Evolutionary conservation across 2,888 invertebrate species (phyloP), one percentile per base, ranked within the genome.

Genomic region (Parnassius mnemosyne): DNA sequence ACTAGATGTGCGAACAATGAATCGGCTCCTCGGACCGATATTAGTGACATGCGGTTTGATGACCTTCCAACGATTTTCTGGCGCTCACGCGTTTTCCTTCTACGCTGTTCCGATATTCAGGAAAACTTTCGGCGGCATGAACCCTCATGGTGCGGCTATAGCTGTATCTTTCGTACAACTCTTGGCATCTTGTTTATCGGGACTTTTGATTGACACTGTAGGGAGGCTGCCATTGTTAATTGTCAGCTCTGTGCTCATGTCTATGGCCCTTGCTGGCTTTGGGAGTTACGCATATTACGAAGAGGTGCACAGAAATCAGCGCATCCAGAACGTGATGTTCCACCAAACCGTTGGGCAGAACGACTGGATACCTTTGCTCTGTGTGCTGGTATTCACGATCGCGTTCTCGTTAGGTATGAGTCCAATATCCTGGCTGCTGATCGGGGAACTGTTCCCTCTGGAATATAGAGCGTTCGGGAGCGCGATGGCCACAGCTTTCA

Each of bases 341-440:
- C 90, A 90, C 68, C 92, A 92, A 65, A 81, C 86, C 1, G 76
- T 87, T 12, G 94, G 94, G 44, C 93, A 94, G 71, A 93, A 95
- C 73, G 96, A 96, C 78, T 96, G 96, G 97, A 96, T 97, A 71
- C 97, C 97, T 10, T 81, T 97, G 66, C 92, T 96, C 12, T 96
- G 96, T 84, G 95, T 96, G 2, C 89, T 97, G 67, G 94, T 96
- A 43, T 97, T 96, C 81, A 96, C 96, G 1, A 94, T 96, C 65
- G 96, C 96, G 52, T 96, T 96, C 79, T 96, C 96, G n/a, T 86
- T 97, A 71, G 97, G 97, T 58, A 96, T 97, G 87, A 96, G 96
- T 80, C 97, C 97, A 41, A 96, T 97, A 77, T 96, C 97, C 43
- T 96, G 96, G 95, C 86, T 97, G 67, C 89, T 97, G 75, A 95